A percentile compares a stretch with the other conserved stretches of the same genome.
Evolutionary conservation across 2,113 vertebrate genomes (phyloP).

Genomic region (Poicephalus meyeri): DNA sequence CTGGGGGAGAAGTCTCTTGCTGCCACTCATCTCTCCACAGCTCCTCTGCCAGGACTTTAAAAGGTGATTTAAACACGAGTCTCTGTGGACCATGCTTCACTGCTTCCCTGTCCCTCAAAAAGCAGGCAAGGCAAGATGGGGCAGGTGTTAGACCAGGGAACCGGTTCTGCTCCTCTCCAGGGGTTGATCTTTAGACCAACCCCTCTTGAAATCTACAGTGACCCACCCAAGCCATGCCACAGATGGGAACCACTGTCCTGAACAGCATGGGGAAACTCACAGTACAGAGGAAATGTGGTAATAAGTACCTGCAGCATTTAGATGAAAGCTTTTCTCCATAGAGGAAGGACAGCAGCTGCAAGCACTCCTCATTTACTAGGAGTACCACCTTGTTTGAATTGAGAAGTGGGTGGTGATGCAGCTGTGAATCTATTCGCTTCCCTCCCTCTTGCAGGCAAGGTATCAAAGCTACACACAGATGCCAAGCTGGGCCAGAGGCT

Average conservation of each 20-base stretch:
- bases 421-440: conserved; percentile 4
- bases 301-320: neutral
- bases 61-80: neutral
- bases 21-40: neutral
- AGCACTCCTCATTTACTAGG: neutral
- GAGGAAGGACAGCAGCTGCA: conserved; percentile 32
- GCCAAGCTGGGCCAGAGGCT: neutral
- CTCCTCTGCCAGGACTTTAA: neutral
- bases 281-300: neutral
- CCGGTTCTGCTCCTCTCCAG: neutral
- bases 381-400: neutral
- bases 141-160: neutral
- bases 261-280: neutral
- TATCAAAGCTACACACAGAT: neutral
- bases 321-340: neutral
- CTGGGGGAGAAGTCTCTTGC: neutral
- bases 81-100: neutral
- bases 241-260: neutral
- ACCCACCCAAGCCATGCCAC: neutral
- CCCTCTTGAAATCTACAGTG: neutral
- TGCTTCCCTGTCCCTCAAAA: neutral
- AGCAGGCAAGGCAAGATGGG: neutral
- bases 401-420: conserved; percentile 11
- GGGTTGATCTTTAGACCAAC: neutral
- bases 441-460: neutral